Conservation (phyloP, 2,888 invertebrate species). For the Stomorhina lunata region DNA sequence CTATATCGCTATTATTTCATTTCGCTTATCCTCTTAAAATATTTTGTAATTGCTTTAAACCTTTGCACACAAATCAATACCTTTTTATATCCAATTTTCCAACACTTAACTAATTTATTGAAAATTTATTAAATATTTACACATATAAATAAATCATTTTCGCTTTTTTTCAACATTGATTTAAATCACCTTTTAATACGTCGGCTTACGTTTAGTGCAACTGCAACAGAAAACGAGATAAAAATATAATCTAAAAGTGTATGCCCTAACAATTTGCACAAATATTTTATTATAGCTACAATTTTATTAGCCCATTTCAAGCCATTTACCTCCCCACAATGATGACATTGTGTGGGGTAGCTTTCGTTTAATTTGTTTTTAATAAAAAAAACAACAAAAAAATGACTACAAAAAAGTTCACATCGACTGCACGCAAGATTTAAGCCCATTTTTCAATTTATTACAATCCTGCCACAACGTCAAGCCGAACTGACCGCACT, state of each 20-base stretch:
- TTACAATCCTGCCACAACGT: conserved; percentile 14
- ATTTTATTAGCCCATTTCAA: background rate
- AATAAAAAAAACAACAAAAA: background rate
- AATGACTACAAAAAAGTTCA: background rate
- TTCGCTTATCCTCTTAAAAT: too few species aligned
- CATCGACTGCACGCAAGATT: background rate
- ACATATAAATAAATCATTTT: background rate
- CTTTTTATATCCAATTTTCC: background rate
- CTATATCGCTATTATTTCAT: too few species aligned
- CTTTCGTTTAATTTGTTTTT: conserved; percentile 25
- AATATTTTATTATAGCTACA: background rate
- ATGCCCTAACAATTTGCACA: background rate
- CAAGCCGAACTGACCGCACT: background rate
- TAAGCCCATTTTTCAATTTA: conserved; percentile 19
- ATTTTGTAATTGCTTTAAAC: too few species aligned
- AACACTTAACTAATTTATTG: background rate
- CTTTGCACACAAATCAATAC: too few species aligned
- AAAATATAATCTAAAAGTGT: background rate
- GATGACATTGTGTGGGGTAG: background rate
- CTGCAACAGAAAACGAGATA: background rate
- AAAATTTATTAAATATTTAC: background rate
- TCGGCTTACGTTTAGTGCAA: conserved; percentile 2
- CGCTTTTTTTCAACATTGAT: background rate
- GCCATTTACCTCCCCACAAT: background rate
- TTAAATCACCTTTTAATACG: conserved; percentile 17